Base-by-base conservation (phyloP, 2,797 vertebrate genomes). In the Sebastolobus alascanus region DNA sequence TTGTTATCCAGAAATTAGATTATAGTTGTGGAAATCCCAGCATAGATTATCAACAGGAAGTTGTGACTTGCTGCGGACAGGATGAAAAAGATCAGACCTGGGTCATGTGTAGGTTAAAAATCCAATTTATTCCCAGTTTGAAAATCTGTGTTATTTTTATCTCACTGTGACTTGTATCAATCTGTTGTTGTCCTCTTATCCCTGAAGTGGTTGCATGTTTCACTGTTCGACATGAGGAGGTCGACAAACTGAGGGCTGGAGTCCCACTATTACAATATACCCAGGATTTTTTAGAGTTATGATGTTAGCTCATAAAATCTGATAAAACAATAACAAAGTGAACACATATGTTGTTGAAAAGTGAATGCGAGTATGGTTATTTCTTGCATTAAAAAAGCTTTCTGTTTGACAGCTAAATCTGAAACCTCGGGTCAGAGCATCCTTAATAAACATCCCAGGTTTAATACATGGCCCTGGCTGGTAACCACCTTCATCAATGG, bases 1-100 rank as follows among this genome's bases (percentile, higher is more conserved):
- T 58, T 73, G 56, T 68, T 63, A 14, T 11, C 12, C 14, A 46
- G 58, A 81, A 77, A 84, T 90, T 74, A 76, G 52, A 80, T 87
- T 75, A 79, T 38, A 46, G 25, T 13, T 75, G 13, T 1, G 40
- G 14, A 43, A 43, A 43, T 43, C 40, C 40, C 40, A 14, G 6
- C 40, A 43, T 43, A 1, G 40, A 43, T 16, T 43, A 43, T 16
- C 14, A 74, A 50, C 73, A 56, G 65, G 67, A 77, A 71, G 65
- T 59, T 40, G 35, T 46, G 33, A 77, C 10, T 56, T 5, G 2
- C 12, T 38, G 64, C 59, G 75, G 73, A 83, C 63, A 22, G 20
- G 55, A 68, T 82, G 33, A 74, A 74, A 76, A 61, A 38, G 59
- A 73, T 82, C 60, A 65, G 12, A 79, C 14, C 1, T 4, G 25